These are phyloP conservation scores for Megaceryle torquata DNA, from an alignment of 2,113 vertebrate species.

Conservation along the genomic window DNA sequence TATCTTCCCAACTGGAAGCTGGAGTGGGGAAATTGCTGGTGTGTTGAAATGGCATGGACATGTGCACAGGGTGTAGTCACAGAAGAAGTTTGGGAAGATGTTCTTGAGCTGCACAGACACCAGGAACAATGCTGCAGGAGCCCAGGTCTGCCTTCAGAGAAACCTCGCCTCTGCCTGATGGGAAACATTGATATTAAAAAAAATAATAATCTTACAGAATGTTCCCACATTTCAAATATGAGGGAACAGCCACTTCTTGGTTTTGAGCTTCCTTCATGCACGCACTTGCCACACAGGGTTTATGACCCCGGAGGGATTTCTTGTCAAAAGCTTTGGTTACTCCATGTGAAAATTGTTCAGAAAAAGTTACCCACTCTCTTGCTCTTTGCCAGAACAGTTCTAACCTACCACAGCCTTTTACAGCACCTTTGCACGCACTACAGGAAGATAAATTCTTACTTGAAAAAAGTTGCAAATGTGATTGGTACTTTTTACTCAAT, in stretches of 20 bases:
- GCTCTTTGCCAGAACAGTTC: background rate
- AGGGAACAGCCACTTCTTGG: background rate
- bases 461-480: background rate
- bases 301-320: background rate
- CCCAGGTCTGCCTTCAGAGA: background rate
- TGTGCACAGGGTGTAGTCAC: accelerated
- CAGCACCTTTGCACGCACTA: background rate
- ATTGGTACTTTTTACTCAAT: background rate
- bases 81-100: background rate
- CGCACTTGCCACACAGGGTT: background rate
- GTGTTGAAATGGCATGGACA: accelerated
- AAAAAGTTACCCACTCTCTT: accelerated
- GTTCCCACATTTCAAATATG: background rate
- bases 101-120: background rate
- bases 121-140: background rate
- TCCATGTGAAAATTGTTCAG: background rate
- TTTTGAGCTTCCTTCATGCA: background rate
- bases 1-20: background rate
- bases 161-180: background rate
- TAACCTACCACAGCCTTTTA: background rate
- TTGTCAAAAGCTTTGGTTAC: background rate
- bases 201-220: too few species aligned
- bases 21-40: accelerated
- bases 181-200: background rate
- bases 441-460: background rate